Evolutionary conservation across 2,888 invertebrate species (phyloP).

Genomic region (Caenorhabditis sp.): DNA sequence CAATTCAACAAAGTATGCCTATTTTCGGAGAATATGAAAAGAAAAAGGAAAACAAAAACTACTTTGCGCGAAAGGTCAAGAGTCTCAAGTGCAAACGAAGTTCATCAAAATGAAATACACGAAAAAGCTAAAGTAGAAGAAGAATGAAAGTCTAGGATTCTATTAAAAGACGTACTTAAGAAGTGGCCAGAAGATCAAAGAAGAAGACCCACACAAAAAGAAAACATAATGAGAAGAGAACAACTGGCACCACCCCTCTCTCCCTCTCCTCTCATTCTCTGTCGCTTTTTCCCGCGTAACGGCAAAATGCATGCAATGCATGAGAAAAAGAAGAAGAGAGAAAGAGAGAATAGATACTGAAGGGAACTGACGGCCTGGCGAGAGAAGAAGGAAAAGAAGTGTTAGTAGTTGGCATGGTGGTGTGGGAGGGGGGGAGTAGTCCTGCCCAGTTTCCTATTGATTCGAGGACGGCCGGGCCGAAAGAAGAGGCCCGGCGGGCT

Average conservation of each 20-base stretch:
- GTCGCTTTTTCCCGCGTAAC: conserved; percentile 16
- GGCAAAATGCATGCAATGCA: conserved; percentile 40
- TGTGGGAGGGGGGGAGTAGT: no score
- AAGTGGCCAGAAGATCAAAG: conserved; percentile 38
- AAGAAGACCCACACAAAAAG: conserved; percentile 9
- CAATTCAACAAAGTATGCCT: no score
- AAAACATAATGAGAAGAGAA: conserved; percentile 36
- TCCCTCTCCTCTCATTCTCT: background rate
- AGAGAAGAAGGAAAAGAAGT: conserved; percentile 14
- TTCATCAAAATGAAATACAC: no score
- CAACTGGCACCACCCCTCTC: conserved; percentile 1
- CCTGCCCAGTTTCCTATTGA: conserved; percentile 37
- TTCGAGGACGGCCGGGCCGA: conserved; percentile 13
- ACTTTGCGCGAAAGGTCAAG: background rate
- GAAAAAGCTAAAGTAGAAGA: background rate
- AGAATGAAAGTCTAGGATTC: background rate
- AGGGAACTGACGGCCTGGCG: conserved; percentile 1
- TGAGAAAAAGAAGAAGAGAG: background rate
- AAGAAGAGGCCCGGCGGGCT: conserved; percentile 4
- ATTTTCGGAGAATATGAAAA: no score
- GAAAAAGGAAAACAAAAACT: no score
- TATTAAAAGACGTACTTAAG: no score
- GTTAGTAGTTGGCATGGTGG: conserved; percentile 32
- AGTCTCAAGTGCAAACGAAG: no score
- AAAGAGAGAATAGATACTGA: conserved; percentile 9